Base-by-base conservation (phyloP, 2,797 vertebrate species). In the Danio jaintianensis region DNA sequence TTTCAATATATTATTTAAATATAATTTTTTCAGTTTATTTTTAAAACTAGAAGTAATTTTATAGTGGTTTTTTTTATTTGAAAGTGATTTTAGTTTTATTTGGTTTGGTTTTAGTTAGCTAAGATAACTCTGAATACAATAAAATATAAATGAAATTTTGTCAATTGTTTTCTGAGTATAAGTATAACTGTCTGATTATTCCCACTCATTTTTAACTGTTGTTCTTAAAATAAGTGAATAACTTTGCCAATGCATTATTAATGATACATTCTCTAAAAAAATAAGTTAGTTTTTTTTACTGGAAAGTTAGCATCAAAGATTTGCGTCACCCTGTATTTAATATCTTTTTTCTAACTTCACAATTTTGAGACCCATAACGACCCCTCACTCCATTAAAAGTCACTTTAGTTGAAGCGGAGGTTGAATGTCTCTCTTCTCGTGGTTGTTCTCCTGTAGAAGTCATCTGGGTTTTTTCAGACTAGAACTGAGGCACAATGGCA, bases 401-500 rank as follows among this genome's bases (percentile, higher is more conserved):
- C 11, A 36, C n/a, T 48, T 72, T 62, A 8, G 29, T 15, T 55
- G 40, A 53, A 66, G 55, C 47, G 53, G 62, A 55, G 38, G 50
- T 10, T 76, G 61, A 38, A 61, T 50, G 40, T 63, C 50, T 71
- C 13, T 56, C 43, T 69, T 38, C 18, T 74, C 15, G 1, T 3
- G 10, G 29, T 50, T 52, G 4, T 48, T 55, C 71, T 45, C 20
- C 36, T 43, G 43, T 52, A 16, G 61, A 64, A 66, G 72, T 68
- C 29, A 29, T 55, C 78, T 59, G 1, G 13, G 16, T 18, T 74
- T 87, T 82, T 79, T 87, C 71, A 82, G 87, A 83, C n/a, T 61
- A 50, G 56, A 12, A 47, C 55, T 22, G 80, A 79, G 87, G 87
- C 85, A 89, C 89, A 90, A 90, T 88, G 91, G 89, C 86, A 85